Conservation (phyloP, 2,888 invertebrate genomes). For the Clepsis dumicolana region DNA sequence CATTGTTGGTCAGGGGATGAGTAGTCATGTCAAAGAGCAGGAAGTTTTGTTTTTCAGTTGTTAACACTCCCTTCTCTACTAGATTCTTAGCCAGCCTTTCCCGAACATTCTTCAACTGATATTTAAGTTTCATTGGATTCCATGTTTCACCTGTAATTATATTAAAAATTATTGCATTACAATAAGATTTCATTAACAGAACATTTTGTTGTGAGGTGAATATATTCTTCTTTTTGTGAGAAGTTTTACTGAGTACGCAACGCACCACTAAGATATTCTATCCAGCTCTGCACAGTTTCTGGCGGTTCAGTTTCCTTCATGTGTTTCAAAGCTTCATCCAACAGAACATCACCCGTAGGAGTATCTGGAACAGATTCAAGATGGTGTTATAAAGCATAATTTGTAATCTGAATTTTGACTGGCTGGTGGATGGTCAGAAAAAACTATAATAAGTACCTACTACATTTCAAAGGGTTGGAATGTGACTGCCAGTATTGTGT, state of each 20-base stretch:
- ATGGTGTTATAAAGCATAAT: background rate
- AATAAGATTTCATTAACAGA: background rate
- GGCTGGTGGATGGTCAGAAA: too few relatives aligned
- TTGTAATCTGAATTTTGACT: too few relatives aligned
- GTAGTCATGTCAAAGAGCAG: constrained; percentile 99
- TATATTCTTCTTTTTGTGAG: background rate
- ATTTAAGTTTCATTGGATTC: constrained; percentile 99
- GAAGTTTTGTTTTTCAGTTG: constrained; percentile 99
- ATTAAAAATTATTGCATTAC: background rate
- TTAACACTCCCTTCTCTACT: constrained; percentile 99
- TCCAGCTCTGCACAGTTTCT: constrained; percentile 99
- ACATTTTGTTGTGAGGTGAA: background rate
- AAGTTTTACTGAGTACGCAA: constrained; percentile 73
- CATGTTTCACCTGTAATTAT: constrained; percentile 95
- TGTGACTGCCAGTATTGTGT: too few relatives aligned
- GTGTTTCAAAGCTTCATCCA: constrained; percentile 98
- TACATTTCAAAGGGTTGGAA: too few relatives aligned
- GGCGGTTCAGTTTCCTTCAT: constrained; percentile 99
- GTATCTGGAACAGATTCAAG: constrained; percentile 89
- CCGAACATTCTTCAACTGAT: constrained; percentile 99
- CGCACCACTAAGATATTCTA: constrained; percentile 99
- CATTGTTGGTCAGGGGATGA: constrained; percentile 98
- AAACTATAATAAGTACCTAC: too few relatives aligned
- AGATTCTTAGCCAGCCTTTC: constrained; percentile 99
- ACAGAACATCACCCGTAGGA: constrained; percentile 98